Evolutionary conservation across 2,113 vertebrate genomes (phyloP).

Genomic region (Todiramphus chloris): DNA sequence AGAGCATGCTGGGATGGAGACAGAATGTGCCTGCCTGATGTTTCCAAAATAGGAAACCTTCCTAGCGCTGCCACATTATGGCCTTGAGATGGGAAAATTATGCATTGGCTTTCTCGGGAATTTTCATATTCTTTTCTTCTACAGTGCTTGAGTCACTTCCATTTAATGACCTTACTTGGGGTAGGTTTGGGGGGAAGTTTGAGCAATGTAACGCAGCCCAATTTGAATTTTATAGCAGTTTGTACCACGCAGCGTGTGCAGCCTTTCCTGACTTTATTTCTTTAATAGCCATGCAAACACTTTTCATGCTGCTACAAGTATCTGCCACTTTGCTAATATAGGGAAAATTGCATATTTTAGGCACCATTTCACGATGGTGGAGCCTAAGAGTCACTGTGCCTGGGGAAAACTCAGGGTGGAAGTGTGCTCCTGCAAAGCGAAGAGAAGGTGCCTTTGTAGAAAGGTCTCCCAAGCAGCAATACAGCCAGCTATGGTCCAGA

Average conservation of each 20-base stretch:
- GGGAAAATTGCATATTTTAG: background rate
- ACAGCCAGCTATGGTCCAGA: background rate
- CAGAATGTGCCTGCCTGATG: conserved; percentile 36
- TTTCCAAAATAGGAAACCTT: conserved; percentile 40
- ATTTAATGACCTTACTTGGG: background rate
- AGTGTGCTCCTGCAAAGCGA: background rate
- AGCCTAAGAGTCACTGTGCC: background rate
- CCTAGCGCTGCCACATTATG: background rate
- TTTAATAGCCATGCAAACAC: background rate
- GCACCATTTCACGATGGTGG: background rate
- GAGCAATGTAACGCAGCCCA: background rate
- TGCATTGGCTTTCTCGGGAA: background rate
- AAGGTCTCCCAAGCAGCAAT: background rate
- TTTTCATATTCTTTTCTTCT: conserved; percentile 1
- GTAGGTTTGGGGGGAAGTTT: background rate
- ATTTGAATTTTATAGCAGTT: conserved; percentile 39
- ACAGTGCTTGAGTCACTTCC: background rate
- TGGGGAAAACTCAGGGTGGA: background rate
- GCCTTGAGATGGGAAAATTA: conserved; percentile 51
- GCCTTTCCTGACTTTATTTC: conserved; percentile 17
- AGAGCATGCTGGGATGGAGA: conserved; percentile 23
- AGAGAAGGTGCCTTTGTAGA: background rate
- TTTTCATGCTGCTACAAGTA: background rate
- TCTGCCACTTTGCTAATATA: background rate
- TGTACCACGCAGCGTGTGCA: background rate